These are phyloP conservation scores for Eolophus roseicapilla DNA, from an alignment of 2,113 vertebrate species.

Conservation along the genomic window DNA sequence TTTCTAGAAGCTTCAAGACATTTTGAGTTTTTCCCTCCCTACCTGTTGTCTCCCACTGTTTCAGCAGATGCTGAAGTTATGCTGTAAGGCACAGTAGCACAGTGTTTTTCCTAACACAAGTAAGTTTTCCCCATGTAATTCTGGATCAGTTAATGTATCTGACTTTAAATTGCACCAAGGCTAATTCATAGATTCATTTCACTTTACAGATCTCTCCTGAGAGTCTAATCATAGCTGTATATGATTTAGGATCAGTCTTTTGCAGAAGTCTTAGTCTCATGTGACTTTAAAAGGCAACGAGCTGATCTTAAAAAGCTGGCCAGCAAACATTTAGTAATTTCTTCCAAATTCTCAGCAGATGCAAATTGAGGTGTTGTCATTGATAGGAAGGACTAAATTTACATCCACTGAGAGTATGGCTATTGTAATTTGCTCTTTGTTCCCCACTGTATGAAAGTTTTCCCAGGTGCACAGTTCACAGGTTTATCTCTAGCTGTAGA, in stretches of 20 bases:
- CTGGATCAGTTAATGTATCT: not conserved
- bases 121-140: not conserved
- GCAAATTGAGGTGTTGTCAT: not conserved
- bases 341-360: not conserved
- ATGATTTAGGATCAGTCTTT: not conserved
- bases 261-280: not conserved
- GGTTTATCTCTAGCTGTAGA: not conserved
- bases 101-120: not conserved
- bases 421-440: not conserved
- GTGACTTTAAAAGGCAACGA: not conserved
- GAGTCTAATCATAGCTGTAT: not conserved
- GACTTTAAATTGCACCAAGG: not conserved
- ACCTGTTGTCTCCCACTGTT: not conserved
- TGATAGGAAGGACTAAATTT: not conserved
- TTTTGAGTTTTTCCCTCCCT: not conserved
- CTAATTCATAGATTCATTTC: not conserved
- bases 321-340: not conserved
- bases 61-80: not conserved
- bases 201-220: not conserved
- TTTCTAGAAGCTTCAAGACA: not conserved
- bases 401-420: not conserved
- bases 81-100: not conserved
- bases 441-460: not conserved
- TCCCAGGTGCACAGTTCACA: not conserved
- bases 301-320: not conserved